These are phyloP conservation scores for Drosophila aldrichi DNA, from an alignment of 2,888 invertebrate genomes.

Conservation along the genomic window DNA sequence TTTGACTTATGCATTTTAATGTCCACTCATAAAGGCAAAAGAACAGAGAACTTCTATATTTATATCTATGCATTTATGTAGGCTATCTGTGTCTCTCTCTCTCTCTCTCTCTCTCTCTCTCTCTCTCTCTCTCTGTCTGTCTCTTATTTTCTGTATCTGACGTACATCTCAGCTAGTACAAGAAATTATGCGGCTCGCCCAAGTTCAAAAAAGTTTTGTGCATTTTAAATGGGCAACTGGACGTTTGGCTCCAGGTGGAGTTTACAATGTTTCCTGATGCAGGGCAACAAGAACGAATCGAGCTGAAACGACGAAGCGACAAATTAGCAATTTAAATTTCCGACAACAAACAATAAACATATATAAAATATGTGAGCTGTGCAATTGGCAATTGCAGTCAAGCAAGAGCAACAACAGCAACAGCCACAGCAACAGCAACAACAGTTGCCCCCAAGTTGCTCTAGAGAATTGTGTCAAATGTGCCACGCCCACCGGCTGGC, in stretches of 20 bases:
- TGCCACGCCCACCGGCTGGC: conserved; percentile 54
- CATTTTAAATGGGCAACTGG: conserved; percentile 49
- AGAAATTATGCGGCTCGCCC: conserved; percentile 54
- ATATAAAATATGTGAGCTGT: conserved; percentile 13
- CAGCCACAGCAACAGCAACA: not conserved
- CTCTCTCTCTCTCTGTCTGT: too few relatives aligned
- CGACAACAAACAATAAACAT: conserved; percentile 16
- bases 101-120: too few relatives aligned
- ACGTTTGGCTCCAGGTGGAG: conserved; percentile 35
- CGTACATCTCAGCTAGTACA: conserved; percentile 14
- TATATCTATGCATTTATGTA: conserved; percentile 53
- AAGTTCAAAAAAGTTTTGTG: conserved; percentile 39
- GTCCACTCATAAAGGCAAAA: conserved; percentile 33
- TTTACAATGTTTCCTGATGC: conserved; percentile 36
- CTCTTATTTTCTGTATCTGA: conserved; percentile 8
- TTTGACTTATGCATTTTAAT: conserved; percentile 51
- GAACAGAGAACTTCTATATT: conserved; percentile 4
- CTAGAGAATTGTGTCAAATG: conserved; percentile 55
- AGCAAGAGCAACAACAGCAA: conserved; percentile 15
- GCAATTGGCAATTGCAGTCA: conserved; percentile 17
- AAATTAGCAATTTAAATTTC: conserved; percentile 61
- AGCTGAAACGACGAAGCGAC: conserved; percentile 24
- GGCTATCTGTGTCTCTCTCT: conserved; percentile 8
- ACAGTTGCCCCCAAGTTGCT: conserved; percentile 1
- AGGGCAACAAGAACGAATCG: conserved; percentile 26